Evolutionary conservation across 2,113 vertebrate genomes (phyloP), one percentile per base, ranked within the genome.

Genomic region (Abramis brama): DNA sequence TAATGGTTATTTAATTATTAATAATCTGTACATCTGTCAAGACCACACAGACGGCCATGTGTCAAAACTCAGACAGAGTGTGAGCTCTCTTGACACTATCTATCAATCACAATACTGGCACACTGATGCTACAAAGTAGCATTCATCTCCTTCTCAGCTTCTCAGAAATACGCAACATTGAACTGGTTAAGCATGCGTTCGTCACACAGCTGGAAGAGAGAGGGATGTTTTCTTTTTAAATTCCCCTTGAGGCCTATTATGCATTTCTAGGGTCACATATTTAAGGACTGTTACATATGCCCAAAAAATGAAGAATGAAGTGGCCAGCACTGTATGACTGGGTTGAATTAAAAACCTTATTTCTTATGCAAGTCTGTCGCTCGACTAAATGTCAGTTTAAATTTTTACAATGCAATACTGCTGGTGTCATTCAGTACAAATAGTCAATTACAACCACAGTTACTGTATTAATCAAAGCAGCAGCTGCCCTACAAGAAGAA

Each of bases 211-310:
- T 81, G 62, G 88, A 87, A 90, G 89, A 86, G 88, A 84, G 84
- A 27, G 62, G 60, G 78, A 92, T 89, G 85, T 91, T 89, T 93
- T 89, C 68, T 83, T 83, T 83, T 7, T 43, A 59, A 83, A 83
- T 83, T 50, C 70, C 90, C 90, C 86, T 0, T 4, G 62, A 89
- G 88, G 83, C 59, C 86, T 74, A 85, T 89, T 79, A 92, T 88
- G 60, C 78, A 87, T 89, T 90, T 89, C 83, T 88, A 82, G 73
- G 60, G 79, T 50, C 79, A 68, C 3, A 21, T 73, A 25, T 50
- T 74, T 75, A 85, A 70, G 89, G 88, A 80, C 45, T 87, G 90
- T 91, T 91, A 89, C 90, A 90, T 77, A 91, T 90, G 87, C 88
- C 50, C 77, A 76, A 25, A 84, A n/a, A 47, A 47, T 4, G 6